phyloP scores from a whole-genome alignment of 2,113 vertebrate species.

The Pollimyrus isidori region DNA sequence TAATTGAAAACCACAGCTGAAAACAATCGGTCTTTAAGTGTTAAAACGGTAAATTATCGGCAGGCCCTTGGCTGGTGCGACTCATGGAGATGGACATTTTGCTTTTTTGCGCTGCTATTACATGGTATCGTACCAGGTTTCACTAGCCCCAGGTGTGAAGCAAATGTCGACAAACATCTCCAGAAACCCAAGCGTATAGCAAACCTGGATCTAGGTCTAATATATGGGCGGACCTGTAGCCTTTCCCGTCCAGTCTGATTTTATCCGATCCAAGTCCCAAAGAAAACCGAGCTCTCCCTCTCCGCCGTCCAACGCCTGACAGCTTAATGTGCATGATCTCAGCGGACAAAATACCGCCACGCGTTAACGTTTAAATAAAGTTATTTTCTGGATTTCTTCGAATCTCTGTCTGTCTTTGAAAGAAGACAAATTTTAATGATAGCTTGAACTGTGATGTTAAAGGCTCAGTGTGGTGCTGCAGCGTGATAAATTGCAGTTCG shows the following conservation, averaged over 20 bases:
- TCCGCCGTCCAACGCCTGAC: neutral
- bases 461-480: neutral
- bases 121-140: neutral
- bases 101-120: neutral
- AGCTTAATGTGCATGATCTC: neutral
- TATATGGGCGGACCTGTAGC: neutral
- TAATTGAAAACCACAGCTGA: neutral
- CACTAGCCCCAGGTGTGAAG: neutral
- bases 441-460: neutral
- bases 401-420: neutral
- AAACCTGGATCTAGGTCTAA: neutral
- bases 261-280: neutral
- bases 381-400: neutral
- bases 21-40: neutral
- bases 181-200: neutral
- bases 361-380: conserved; percentile 1
- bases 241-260: neutral
- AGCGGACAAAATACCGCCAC: neutral
- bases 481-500: neutral
- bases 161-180: neutral
- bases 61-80: neutral
- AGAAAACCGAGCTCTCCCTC: neutral
- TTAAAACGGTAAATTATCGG: neutral
- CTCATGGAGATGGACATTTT: neutral
- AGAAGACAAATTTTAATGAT: neutral